These are phyloP conservation scores for Patiria miniata DNA, from an alignment of 35 echinoderm and acorn worm species.

Conservation along the genomic window DNA sequence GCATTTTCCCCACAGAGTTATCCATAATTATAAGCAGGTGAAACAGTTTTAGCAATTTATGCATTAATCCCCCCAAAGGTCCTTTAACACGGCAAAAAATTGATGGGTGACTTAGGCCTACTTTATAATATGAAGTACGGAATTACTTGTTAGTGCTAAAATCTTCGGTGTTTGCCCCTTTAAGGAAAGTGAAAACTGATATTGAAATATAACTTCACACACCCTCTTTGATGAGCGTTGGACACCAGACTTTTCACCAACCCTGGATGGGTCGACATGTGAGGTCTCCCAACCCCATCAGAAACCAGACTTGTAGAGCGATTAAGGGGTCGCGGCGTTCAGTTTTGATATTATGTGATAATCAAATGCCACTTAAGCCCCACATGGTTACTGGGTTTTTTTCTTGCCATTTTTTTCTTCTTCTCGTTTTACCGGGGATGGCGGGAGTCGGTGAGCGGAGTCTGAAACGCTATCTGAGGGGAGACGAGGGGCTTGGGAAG, in stretches of 20 bases:
- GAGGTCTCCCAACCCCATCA: slow-evolving; percentile 3
- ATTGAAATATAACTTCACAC: no score
- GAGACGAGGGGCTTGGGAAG: not conserved
- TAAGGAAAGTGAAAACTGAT: no score
- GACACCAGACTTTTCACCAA: not conserved
- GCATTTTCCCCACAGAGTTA: no score
- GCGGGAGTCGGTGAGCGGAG: not conserved
- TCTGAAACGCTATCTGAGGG: no score
- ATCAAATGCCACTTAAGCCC: slow-evolving; percentile 10
- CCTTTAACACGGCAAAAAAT: no score
- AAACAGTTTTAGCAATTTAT: no score
- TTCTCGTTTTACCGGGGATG: not conserved
- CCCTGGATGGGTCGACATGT: slow-evolving; percentile 23
- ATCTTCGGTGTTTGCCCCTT: no score
- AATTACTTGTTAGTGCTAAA: no score
- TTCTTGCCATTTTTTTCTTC: not conserved
- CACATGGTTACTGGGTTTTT: not conserved
- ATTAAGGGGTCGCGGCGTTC: slow-evolving; percentile 10
- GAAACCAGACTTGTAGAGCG: slow-evolving; percentile 16
- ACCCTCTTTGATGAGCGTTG: not conserved
- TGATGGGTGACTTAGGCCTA: no score
- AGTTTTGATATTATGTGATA: slow-evolving; percentile 18
- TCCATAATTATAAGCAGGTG: no score
- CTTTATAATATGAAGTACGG: no score
- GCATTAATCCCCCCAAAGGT: no score